Percentiles rank a stretch among this genome's conserved stretches.
Evolutionary conservation across 2,113 vertebrate species (phyloP).

Genomic region (Alosa alosa): DNA sequence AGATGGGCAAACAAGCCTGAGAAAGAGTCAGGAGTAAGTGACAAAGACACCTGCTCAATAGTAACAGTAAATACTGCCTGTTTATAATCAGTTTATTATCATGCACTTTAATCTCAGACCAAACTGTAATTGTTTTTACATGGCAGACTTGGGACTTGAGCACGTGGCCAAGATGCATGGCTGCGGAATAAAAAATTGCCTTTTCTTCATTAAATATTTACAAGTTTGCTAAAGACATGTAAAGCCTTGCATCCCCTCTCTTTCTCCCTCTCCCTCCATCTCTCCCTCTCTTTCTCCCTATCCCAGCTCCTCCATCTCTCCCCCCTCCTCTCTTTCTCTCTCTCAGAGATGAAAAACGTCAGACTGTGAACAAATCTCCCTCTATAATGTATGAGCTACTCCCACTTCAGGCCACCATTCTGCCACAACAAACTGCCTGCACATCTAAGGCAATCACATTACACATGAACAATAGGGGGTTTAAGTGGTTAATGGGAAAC

Average conservation of each 20-base stretch:
- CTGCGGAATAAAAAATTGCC: background rate
- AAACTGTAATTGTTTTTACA: background rate
- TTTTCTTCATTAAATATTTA: conserved; percentile 8
- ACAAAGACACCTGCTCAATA: no score
- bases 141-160: background rate
- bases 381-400: background rate
- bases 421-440: background rate
- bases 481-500: background rate
- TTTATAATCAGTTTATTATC: background rate
- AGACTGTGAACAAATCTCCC: background rate
- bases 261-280: background rate
- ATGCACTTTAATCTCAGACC: background rate
- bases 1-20: no score
- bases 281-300: background rate
- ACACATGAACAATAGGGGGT: background rate
- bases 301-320: background rate
- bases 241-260: background rate
- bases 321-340: background rate
- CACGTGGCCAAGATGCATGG: background rate
- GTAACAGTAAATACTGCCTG: background rate
- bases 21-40: no score
- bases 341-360: background rate
- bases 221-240: background rate
- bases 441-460: background rate
- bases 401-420: background rate